A percentile compares a stretch with the other conserved stretches of the same genome.
These are phyloP conservation scores for Cydia splendana DNA, from an alignment of 1,140 invertebrate species.

Conservation along the genomic window DNA sequence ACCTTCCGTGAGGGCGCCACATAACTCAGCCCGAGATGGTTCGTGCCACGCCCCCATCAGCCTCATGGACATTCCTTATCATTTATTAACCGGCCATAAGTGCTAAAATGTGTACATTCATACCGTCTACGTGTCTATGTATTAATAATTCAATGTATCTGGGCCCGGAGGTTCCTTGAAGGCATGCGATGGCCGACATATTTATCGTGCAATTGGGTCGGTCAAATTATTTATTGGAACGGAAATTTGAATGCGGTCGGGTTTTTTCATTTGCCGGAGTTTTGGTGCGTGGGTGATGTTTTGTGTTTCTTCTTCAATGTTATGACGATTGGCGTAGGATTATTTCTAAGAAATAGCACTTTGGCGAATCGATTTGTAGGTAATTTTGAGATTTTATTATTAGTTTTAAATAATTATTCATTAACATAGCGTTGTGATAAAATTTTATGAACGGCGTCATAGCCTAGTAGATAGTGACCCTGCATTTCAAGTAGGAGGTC, in stretches of 20 bases:
- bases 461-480: no score
- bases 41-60: constrained; percentile 61
- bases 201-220: constrained; percentile 14
- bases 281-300: not conserved
- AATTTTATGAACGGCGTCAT: no score
- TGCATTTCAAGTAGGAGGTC: no score
- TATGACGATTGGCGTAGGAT: not conserved
- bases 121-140: constrained; percentile 48
- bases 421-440: no score
- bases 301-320: not conserved
- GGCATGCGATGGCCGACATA: constrained; percentile 38
- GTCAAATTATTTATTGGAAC: constrained; percentile 23
- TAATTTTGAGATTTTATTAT: not conserved
- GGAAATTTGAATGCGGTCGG: constrained; percentile 12
- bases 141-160: constrained; percentile 46
- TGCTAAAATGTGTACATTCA: constrained; percentile 77
- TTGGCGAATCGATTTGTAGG: not conserved
- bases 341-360: not conserved
- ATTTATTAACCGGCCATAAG: constrained; percentile 79
- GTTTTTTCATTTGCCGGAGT: constrained; percentile 12
- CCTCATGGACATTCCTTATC: constrained; percentile 57
- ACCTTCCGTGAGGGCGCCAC: not conserved
- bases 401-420: no score
- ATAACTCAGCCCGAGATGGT: constrained; percentile 28
- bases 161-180: constrained; percentile 24